Evolutionary conservation across 2,888 invertebrate genomes (phyloP).

Genomic region (Proisotoma minuta): DNA sequence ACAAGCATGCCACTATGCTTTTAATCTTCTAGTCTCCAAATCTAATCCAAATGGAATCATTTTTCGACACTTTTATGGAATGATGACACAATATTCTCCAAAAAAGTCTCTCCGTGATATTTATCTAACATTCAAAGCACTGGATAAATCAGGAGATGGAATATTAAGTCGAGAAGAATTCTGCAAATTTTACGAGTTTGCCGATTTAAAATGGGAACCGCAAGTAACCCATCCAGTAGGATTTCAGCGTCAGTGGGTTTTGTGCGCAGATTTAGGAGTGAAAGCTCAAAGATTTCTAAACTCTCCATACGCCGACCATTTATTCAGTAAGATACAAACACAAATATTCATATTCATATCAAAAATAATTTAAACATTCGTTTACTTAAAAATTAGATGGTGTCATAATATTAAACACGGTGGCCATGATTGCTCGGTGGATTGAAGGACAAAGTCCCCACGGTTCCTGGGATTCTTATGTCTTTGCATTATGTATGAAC

Average conservation of each 20-base stretch:
- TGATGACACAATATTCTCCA: conserved; percentile 73
- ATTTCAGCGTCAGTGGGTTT: conserved; percentile 40
- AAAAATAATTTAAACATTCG: background rate
- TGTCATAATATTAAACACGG: conserved; percentile 67
- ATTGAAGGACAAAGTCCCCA: conserved; percentile 63
- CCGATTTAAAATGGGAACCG: conserved; percentile 67
- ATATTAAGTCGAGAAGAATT: conserved; percentile 68
- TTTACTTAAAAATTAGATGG: conserved; percentile 57
- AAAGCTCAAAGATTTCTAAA: conserved; percentile 40
- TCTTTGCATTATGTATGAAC: conserved; percentile 64
- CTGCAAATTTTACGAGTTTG: conserved; percentile 65
- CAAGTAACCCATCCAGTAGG: conserved; percentile 12
- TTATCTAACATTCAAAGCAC: conserved; percentile 72
- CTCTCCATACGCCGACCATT: conserved; percentile 36
- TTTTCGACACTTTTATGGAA: conserved; percentile 69
- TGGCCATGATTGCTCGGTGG: conserved; percentile 69
- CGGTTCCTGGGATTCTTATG: conserved; percentile 70
- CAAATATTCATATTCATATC: background rate
- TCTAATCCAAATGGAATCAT: conserved; percentile 62
- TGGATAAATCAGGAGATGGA: conserved; percentile 66
- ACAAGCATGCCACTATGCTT: conserved; percentile 74
- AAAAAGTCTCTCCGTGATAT: conserved; percentile 65
- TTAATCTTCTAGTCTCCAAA: conserved; percentile 71
- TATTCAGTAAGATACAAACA: conserved; percentile 37
- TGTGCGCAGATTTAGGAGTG: conserved; percentile 35